A percentile compares a stretch with the other conserved stretches of the same genome.
These are phyloP conservation scores for Epirrhoe alternata DNA, from an alignment of 2,888 invertebrate species.

Conservation along the genomic window DNA sequence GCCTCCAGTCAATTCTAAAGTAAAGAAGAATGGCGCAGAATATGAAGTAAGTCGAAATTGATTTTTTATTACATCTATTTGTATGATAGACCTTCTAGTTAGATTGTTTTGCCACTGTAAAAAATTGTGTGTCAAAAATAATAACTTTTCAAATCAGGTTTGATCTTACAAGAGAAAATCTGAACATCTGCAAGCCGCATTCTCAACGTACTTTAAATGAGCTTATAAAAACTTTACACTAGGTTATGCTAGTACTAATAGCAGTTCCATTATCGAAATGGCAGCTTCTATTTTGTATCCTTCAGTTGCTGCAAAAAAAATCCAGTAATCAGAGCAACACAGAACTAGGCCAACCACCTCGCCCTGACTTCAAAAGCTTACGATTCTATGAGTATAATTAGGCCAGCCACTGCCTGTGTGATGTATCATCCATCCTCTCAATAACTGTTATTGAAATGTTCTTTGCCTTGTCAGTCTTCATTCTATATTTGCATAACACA, in stretches of 20 bases:
- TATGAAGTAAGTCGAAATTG: slow-evolving; percentile 75
- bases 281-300: not conserved
- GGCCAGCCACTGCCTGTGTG: too few species aligned
- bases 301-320: not conserved
- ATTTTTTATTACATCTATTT: slow-evolving; percentile 5
- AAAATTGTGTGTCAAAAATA: not conserved
- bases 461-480: not conserved
- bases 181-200: not conserved
- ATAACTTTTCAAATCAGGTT: not conserved
- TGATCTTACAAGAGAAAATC: not conserved
- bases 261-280: not conserved
- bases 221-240: not conserved
- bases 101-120: not conserved
- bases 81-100: not conserved
- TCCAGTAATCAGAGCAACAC: too few species aligned
- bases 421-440: not conserved
- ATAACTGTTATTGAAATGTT: not conserved
- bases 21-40: slow-evolving; percentile 78
- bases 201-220: not conserved
- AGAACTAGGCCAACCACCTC: too few species aligned
- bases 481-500: slow-evolving; percentile 34
- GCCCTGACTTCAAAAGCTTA: too few species aligned
- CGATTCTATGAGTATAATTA: too few species aligned
- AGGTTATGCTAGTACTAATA: not conserved
- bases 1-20: slow-evolving; percentile 80